These are phyloP conservation scores for Cepphus grylle DNA, from an alignment of 2,113 vertebrate species.

Conservation along the genomic window DNA sequence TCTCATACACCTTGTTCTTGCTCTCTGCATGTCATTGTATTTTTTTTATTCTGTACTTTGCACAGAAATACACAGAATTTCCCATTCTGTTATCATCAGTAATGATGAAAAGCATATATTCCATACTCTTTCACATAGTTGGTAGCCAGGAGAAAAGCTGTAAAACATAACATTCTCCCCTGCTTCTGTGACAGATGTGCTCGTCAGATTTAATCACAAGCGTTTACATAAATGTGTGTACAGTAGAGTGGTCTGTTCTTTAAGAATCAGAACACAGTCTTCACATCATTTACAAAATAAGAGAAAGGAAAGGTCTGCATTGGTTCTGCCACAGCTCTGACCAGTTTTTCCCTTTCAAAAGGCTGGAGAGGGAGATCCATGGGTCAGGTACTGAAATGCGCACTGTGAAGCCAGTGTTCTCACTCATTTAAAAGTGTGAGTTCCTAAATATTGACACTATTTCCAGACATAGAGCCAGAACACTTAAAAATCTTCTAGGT, in stretches of 20 bases:
- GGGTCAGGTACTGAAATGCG: background rate
- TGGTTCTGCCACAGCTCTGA: background rate
- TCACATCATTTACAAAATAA: background rate
- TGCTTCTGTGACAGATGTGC: background rate
- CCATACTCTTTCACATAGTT: fast-evolving
- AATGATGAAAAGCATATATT: background rate
- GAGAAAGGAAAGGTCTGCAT: background rate
- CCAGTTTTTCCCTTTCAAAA: background rate
- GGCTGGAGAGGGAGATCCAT: background rate
- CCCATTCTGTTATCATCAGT: background rate
- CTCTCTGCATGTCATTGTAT: background rate
- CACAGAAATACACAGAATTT: background rate
- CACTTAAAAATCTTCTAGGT: background rate
- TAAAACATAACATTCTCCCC: background rate
- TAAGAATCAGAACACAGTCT: background rate
- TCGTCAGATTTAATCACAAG: background rate
- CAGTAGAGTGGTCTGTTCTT: background rate
- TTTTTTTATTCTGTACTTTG: background rate
- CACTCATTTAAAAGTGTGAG: background rate
- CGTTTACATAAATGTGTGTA: background rate
- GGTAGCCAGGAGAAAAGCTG: background rate
- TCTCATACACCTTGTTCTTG: background rate
- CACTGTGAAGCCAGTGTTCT: background rate
- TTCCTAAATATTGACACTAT: background rate
- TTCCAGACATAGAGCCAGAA: background rate